These are phyloP conservation scores for Crambe crambe DNA, from an alignment of 37 sponge, comb jelly and placozoan genomes.

Conservation along the genomic window DNA sequence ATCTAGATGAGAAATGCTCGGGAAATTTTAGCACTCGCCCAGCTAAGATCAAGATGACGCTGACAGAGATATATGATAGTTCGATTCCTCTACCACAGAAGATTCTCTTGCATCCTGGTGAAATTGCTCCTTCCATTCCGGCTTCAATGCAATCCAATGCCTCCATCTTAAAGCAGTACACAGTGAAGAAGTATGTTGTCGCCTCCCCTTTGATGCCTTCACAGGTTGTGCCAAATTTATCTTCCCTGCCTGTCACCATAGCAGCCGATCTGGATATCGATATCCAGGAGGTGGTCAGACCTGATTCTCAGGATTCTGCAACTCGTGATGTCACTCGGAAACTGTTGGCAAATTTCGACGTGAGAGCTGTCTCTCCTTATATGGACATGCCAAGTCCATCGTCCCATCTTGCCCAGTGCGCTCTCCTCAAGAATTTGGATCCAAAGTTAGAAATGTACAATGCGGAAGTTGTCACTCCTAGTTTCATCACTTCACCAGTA, in stretches of 20 bases:
- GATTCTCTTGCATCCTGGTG: background rate
- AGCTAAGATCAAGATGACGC: conserved; percentile 22
- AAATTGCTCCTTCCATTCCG: background rate
- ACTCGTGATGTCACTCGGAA: background rate
- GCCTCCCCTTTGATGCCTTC: background rate
- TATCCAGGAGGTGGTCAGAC: background rate
- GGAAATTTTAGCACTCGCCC: conserved; percentile 51
- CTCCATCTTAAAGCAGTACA: background rate
- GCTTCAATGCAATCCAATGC: background rate
- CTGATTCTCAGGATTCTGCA: background rate
- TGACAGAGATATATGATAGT: conserved; percentile 31
- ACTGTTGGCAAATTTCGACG: background rate
- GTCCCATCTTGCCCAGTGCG: background rate
- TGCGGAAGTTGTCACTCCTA: background rate
- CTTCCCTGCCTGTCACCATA: background rate
- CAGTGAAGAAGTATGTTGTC: background rate
- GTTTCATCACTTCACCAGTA: background rate
- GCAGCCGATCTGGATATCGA: background rate
- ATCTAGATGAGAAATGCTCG: conserved; percentile 24
- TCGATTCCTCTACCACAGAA: conserved; percentile 22
- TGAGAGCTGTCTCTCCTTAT: background rate
- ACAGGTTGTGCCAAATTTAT: background rate
- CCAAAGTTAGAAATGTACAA: background rate
- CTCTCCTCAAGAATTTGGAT: conserved; percentile 1
- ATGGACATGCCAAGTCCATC: background rate